A percentile compares a stretch with the other conserved stretches of the same genome.
Evolutionary conservation across 2,113 vertebrate genomes (phyloP).

Genomic region (Beaufortia kweichowensis): DNA sequence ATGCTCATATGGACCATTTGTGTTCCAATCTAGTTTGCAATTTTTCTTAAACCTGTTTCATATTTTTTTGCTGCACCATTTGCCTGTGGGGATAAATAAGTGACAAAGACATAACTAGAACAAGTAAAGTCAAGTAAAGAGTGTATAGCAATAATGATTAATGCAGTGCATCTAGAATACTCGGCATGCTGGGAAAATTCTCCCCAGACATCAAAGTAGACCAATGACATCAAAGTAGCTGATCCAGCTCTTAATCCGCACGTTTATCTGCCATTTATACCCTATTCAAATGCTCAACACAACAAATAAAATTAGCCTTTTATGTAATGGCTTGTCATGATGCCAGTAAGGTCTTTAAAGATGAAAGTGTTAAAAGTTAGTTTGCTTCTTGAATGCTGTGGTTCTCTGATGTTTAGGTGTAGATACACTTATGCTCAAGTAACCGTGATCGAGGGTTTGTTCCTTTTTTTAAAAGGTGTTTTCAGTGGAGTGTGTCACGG

Average conservation of each 20-base stretch:
- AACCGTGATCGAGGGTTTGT: neutral
- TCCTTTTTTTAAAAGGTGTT: neutral
- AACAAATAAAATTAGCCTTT: conserved; percentile 32
- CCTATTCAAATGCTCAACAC: conserved; percentile 7
- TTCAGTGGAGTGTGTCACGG: neutral
- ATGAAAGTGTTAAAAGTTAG: conserved; percentile 9
- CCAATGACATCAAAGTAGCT: conserved; percentile 19
- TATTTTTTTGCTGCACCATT: neutral
- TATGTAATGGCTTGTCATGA: neutral
- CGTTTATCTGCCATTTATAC: conserved; percentile 11
- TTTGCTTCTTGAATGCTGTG: neutral
- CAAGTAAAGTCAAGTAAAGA: neutral
- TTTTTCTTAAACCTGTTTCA: neutral
- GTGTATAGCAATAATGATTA: neutral
- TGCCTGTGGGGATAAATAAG: too few relatives aligned
- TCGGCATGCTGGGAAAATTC: neutral
- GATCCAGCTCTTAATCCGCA: conserved; percentile 20
- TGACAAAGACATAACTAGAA: too few relatives aligned
- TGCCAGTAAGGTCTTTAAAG: conserved; percentile 4
- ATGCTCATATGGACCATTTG: neutral
- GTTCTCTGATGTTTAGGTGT: neutral
- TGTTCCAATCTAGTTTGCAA: neutral
- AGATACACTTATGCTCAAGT: neutral
- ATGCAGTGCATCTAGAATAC: too few relatives aligned
- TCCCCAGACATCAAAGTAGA: conserved; percentile 19